A percentile compares a stretch with the other conserved stretches of the same genome.
Conservation (phyloP, 2,797 vertebrate genomes). For the Oryzias dopingdopingensis region DNA sequence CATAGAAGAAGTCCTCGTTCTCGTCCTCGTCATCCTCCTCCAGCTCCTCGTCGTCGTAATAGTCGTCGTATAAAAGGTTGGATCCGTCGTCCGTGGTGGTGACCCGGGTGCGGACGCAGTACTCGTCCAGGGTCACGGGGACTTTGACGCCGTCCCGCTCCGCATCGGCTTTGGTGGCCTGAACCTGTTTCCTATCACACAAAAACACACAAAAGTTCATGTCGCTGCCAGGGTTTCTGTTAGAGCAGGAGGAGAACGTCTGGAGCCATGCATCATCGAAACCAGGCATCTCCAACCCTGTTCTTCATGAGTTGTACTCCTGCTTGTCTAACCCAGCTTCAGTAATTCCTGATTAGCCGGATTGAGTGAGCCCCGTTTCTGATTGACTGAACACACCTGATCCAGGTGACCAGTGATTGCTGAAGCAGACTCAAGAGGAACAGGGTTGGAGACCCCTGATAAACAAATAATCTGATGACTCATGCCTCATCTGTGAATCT, state of each 20-base stretch:
- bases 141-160: slow-evolving; percentile 93
- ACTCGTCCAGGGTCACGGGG: slow-evolving; percentile 92
- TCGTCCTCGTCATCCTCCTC: slow-evolving; percentile 84
- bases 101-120: slow-evolving; percentile 91
- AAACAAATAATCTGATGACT: no score
- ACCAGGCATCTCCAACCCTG: no score
- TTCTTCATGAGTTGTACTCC: no score
- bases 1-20: slow-evolving; percentile 85
- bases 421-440: no score
- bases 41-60: slow-evolving; percentile 90
- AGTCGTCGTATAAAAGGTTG: slow-evolving; percentile 93
- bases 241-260: no score
- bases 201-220: not conserved
- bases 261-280: not conserved
- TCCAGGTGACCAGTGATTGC: no score
- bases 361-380: no score
- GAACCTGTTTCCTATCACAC: slow-evolving; percentile 87
- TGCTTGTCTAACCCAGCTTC: no score
- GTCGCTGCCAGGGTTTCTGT: not conserved
- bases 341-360: no score
- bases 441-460: no score
- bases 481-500: no score
- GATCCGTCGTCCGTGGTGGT: slow-evolving; percentile 89
- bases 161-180: slow-evolving; percentile 89
- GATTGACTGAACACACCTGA: no score